These are phyloP conservation scores for Amiota communis DNA, from an alignment of 2,888 invertebrate genomes.

Conservation along the genomic window DNA sequence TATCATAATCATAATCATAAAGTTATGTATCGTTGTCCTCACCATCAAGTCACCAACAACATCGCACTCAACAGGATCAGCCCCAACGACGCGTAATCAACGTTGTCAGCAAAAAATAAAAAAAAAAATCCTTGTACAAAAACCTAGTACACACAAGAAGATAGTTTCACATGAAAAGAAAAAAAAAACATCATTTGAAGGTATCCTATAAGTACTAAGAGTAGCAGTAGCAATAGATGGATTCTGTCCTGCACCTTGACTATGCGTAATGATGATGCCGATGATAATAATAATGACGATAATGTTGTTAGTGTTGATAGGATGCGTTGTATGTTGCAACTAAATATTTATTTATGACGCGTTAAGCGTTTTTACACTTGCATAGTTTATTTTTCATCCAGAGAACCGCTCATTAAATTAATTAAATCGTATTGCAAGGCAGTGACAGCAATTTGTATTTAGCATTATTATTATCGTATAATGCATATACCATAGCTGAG, in stretches of 20 bases:
- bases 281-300: neutral
- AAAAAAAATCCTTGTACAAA: too few species aligned
- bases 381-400: constrained; percentile 9
- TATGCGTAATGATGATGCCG: constrained; percentile 7
- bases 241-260: neutral
- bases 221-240: too few species aligned
- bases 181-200: too few species aligned
- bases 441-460: constrained; percentile 11
- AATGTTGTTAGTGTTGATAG: neutral
- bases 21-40: too few species aligned
- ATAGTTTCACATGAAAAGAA: too few species aligned
- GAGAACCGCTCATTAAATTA: constrained; percentile 10
- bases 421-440: neutral
- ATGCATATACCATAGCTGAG: too few species aligned
- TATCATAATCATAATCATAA: constrained; percentile 36
- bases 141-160: too few species aligned
- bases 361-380: constrained; percentile 6
- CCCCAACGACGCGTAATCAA: constrained; percentile 30
- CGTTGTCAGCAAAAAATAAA: constrained; percentile 10
- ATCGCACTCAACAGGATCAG: constrained; percentile 40
- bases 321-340: neutral
- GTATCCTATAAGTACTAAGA: too few species aligned
- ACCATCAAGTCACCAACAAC: constrained; percentile 32
- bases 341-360: neutral
- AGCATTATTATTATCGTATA: neutral